Evolutionary conservation across 35 echinoderm and acorn worm genomes (phyloP).

Genomic region (Lytechinus pictus): DNA sequence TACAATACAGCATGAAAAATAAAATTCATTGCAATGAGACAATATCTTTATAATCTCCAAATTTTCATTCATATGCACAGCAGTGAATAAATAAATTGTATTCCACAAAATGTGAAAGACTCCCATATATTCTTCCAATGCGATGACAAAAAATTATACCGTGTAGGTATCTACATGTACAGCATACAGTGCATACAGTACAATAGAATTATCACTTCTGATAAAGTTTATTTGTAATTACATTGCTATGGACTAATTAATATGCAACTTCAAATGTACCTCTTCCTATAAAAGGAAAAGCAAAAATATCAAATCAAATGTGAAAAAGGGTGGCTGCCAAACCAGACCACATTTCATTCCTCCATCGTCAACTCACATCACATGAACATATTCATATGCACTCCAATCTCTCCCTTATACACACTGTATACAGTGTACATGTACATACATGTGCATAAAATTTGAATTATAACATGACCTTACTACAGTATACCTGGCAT

Average conservation of each 20-base stretch:
- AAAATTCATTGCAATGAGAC: background rate
- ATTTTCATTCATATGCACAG: background rate
- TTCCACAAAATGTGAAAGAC: background rate
- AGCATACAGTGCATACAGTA: too few species aligned
- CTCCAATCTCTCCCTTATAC: background rate
- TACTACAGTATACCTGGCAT: background rate
- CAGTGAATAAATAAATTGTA: background rate
- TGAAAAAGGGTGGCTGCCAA: background rate
- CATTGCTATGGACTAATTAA: too few species aligned
- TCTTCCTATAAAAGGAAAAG: background rate
- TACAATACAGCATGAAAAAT: slow-evolving; percentile 6
- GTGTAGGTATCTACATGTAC: too few species aligned
- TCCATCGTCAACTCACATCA: background rate
- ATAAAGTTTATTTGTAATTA: too few species aligned
- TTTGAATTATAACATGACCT: background rate
- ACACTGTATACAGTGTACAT: background rate
- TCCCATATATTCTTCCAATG: too few species aligned
- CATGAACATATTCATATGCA: background rate
- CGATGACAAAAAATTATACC: too few species aligned
- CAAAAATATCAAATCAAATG: background rate
- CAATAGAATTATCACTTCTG: too few species aligned
- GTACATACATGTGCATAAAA: background rate
- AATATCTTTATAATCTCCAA: background rate
- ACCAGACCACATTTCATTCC: background rate
- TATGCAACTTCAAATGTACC: background rate